These are phyloP conservation scores for Pogonus chalceus DNA, from an alignment of 1,140 invertebrate genomes.

Conservation along the genomic window DNA sequence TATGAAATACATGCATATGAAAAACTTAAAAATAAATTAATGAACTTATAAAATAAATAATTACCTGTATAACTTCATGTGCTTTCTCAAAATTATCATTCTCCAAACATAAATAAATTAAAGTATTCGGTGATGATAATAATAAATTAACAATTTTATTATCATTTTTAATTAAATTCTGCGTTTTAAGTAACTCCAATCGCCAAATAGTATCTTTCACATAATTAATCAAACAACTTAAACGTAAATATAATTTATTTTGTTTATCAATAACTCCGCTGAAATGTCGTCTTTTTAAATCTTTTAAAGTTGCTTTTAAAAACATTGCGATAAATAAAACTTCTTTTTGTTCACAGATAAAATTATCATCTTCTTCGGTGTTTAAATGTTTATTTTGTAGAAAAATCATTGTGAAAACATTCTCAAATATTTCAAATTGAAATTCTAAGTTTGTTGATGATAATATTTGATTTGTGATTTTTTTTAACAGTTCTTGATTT, in stretches of 20 bases:
- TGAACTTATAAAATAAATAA: slow-evolving; percentile 20
- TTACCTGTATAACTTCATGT: slow-evolving; percentile 32
- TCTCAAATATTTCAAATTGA: slow-evolving; percentile 28
- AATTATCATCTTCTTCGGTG: slow-evolving; percentile 12
- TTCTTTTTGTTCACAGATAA: slow-evolving; percentile 24
- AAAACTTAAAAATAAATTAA: slow-evolving; percentile 26
- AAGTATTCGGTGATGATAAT: slow-evolving; percentile 26
- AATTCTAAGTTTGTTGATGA: slow-evolving; percentile 17
- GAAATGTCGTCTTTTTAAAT: slow-evolving; percentile 21
- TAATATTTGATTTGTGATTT: slow-evolving; percentile 20
- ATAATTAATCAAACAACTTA: slow-evolving; percentile 21
- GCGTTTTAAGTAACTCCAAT: slow-evolving; percentile 24
- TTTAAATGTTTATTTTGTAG: slow-evolving; percentile 16
- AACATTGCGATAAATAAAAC: slow-evolving; percentile 24
- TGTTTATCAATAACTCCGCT: slow-evolving; percentile 14
- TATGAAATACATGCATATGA: slow-evolving; percentile 31
- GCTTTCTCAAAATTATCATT: slow-evolving; percentile 25
- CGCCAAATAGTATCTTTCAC: slow-evolving; percentile 30
- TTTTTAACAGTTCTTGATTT: slow-evolving; percentile 17
- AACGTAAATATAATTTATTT: slow-evolving; percentile 18
- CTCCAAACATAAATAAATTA: slow-evolving; percentile 30
- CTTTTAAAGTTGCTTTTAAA: slow-evolving; percentile 22
- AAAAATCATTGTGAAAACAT: slow-evolving; percentile 28
- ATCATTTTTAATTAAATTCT: slow-evolving; percentile 16
- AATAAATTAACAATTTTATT: slow-evolving; percentile 28